Conservation (phyloP, 2,888 invertebrate species). For the Ceriagrion tenellum region DNA sequence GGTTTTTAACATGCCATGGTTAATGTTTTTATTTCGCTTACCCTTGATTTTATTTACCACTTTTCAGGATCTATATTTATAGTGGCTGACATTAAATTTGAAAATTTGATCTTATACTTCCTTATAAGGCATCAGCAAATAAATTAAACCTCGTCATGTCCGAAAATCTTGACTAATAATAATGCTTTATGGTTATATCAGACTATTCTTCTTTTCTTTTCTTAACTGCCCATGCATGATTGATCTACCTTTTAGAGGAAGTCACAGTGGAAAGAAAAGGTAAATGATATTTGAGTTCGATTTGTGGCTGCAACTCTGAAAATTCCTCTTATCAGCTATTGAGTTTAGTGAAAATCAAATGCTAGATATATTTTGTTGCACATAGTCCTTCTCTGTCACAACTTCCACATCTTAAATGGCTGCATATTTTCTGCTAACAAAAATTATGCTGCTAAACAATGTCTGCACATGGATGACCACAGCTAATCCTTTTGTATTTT, state of each 20-base stretch:
- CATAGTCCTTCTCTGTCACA: background rate
- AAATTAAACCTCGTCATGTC: background rate
- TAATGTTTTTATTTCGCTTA: no score
- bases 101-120: no score
- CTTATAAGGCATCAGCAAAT: no score
- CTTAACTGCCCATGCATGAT: background rate
- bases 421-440: background rate
- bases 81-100: no score
- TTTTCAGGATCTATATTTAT: no score
- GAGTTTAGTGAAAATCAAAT: background rate
- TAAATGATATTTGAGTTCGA: conserved; percentile 13
- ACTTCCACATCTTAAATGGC: background rate
- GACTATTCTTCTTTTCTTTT: background rate
- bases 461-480: background rate
- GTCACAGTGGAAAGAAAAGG: background rate
- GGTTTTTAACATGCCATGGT: no score
- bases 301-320: conserved; percentile 66
- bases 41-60: no score
- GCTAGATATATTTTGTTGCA: background rate
- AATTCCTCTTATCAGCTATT: conserved; percentile 27
- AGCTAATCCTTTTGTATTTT: no score
- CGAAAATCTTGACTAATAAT: background rate
- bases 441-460: background rate
- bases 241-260: background rate
- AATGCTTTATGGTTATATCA: background rate